phyloP scores from a whole-genome alignment of 2,888 invertebrate species.

The Acanthosepion pharaonis region DNA sequence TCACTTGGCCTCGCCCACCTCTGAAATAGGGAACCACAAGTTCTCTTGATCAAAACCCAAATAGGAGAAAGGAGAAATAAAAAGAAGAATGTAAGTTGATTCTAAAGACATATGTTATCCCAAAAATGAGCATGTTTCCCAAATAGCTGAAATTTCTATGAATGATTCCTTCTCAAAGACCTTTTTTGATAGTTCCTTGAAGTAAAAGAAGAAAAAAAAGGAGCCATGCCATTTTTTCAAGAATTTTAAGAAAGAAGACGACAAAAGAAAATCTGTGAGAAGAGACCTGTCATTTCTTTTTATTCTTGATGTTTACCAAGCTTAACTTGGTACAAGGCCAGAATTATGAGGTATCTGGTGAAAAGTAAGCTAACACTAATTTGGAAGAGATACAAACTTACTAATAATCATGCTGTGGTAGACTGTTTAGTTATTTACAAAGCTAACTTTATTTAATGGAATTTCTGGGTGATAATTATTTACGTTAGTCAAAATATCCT shows the following conservation, averaged over 20 bases:
- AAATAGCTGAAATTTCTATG: slow-evolving; percentile 7
- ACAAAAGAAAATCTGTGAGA: not conserved
- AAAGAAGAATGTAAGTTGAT: not conserved
- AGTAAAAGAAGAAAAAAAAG: not conserved
- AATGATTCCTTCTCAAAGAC: slow-evolving; percentile 33
- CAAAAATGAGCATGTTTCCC: slow-evolving; percentile 1
- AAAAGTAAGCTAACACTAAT: no score
- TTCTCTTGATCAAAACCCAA: slow-evolving; percentile 6
- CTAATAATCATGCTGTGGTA: no score
- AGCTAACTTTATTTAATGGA: no score
- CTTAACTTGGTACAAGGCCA: not conserved
- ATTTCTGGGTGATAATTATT: no score
- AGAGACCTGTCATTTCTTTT: not conserved
- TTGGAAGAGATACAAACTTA: no score
- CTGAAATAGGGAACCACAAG: not conserved
- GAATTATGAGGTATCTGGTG: not conserved
- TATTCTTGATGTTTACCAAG: not conserved
- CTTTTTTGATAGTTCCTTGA: slow-evolving; percentile 17
- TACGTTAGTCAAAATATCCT: no score
- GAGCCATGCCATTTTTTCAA: not conserved
- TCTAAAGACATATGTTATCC: not conserved
- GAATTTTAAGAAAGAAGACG: not conserved
- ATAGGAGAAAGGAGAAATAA: not conserved
- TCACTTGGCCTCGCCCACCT: no score
- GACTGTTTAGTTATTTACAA: no score